Conservation (phyloP, 1,140 invertebrate species). For the Trialeurodes vaporariorum region DNA sequence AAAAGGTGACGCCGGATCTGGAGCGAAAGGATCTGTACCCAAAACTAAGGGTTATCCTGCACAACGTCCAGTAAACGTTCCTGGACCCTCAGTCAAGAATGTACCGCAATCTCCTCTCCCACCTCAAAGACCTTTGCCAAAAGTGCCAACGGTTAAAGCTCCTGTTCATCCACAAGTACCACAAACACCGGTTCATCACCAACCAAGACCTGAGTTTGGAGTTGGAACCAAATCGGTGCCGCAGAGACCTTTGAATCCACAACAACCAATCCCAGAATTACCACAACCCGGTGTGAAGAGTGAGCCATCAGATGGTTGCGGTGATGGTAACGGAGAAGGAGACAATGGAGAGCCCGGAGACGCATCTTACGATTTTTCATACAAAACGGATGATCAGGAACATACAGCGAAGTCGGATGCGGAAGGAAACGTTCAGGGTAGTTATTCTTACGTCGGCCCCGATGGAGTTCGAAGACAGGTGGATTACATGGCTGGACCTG, state of each 20-base stretch:
- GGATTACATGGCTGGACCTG: slow-evolving; percentile 65
- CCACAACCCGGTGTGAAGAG: neutral
- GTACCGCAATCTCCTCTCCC: neutral
- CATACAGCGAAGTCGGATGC: neutral
- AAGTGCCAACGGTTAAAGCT: neutral
- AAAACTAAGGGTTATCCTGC: neutral
- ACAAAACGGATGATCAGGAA: neutral
- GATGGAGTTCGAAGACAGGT: slow-evolving; percentile 64
- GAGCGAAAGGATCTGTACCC: neutral
- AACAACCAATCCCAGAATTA: neutral
- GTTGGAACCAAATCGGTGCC: neutral
- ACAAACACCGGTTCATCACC: neutral
- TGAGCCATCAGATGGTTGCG: neutral
- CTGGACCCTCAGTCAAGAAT: neutral
- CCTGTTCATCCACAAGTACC: neutral
- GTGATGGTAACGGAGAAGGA: neutral
- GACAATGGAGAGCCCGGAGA: neutral
- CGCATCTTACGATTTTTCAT: neutral
- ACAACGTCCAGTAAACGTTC: neutral
- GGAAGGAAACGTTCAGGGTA: slow-evolving; percentile 36
- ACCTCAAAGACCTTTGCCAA: too few species aligned
- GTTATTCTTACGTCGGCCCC: slow-evolving; percentile 66
- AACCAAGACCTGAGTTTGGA: neutral
- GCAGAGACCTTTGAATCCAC: neutral
- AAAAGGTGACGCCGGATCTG: neutral